phyloP scores from a whole-genome alignment of 2,113 vertebrate genomes.

The Cardinalis cardinalis region DNA sequence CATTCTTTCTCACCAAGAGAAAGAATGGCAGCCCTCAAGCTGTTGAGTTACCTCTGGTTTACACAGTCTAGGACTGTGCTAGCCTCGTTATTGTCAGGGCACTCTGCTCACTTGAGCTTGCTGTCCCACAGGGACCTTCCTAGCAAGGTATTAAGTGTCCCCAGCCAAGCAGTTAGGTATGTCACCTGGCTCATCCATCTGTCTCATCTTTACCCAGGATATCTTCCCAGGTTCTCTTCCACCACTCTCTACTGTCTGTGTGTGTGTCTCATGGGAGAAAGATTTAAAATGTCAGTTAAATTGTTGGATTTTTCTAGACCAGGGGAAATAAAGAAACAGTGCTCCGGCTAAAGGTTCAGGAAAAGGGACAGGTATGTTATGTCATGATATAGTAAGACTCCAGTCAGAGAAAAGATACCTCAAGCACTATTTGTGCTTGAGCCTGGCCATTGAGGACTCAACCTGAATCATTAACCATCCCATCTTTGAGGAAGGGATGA shows the following conservation, averaged over 20 bases:
- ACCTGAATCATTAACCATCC: not conserved
- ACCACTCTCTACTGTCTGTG: not conserved
- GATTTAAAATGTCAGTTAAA: not conserved
- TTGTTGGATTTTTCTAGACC: not conserved
- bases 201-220: not conserved
- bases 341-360: not conserved
- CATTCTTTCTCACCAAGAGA: too few relatives aligned
- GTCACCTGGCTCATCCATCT: not conserved
- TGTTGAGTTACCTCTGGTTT: not conserved
- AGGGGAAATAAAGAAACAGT: not conserved
- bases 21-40: not conserved
- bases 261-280: not conserved
- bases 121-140: not conserved
- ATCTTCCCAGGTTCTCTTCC: not conserved
- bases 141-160: not conserved
- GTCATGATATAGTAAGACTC: not conserved
- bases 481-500: not conserved
- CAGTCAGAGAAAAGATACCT: not conserved
- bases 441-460: not conserved
- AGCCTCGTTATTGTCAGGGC: accelerated
- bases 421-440: not conserved
- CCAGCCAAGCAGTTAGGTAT: not conserved
- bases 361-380: not conserved
- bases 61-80: not conserved
- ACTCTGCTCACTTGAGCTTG: not conserved